These are phyloP conservation scores for Polyommatus icarus DNA, from an alignment of 2,888 invertebrate genomes.

Conservation along the genomic window DNA sequence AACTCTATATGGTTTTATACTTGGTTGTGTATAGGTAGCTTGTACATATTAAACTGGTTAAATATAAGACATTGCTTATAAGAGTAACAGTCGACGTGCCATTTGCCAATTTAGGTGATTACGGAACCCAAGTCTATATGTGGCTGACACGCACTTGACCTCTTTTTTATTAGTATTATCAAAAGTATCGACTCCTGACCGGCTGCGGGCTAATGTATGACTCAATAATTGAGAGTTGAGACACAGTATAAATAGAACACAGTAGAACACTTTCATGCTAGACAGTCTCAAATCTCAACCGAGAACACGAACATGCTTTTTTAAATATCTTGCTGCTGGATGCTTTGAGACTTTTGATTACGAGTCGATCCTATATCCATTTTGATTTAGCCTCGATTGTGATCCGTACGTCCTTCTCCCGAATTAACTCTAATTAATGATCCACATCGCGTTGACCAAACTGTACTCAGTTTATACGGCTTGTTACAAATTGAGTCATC, in stretches of 20 bases:
- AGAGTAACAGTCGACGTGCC: no score
- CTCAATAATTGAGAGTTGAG: constrained; percentile 32
- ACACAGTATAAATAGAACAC: not conserved
- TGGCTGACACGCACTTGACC: not conserved
- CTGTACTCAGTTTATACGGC: no score
- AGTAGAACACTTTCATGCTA: not conserved
- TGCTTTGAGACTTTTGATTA: no score
- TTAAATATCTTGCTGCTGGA: not conserved
- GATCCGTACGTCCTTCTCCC: not conserved
- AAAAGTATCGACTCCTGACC: constrained; percentile 15
- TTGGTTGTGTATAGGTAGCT: no score
- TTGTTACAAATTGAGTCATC: not conserved
- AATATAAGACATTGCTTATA: no score
- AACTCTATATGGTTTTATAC: no score
- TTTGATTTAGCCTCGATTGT: no score
- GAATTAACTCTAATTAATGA: not conserved
- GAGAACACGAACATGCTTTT: not conserved
- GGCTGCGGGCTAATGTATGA: constrained; percentile 31
- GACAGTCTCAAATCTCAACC: not conserved
- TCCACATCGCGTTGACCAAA: not conserved
- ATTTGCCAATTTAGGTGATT: not conserved
- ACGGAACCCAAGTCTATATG: not conserved
- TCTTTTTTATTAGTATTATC: constrained; percentile 2
- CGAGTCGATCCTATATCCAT: no score
- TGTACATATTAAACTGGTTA: no score